phyloP scores from a whole-genome alignment of 2,888 invertebrate species.

The Dynastes hyllus region DNA sequence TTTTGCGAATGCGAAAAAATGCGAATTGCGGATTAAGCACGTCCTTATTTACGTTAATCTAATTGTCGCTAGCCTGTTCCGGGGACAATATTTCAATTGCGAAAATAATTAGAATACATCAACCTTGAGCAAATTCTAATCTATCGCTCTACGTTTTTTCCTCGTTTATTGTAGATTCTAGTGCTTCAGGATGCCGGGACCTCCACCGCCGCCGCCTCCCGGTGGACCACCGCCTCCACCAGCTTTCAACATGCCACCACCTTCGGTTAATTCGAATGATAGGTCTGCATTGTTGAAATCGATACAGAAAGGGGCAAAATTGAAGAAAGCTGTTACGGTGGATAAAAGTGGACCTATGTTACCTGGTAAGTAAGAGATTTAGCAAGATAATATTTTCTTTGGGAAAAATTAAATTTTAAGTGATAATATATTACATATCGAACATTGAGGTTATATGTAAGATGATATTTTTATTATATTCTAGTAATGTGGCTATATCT shows the following conservation, averaged over 20 bases:
- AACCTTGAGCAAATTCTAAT: constrained; percentile 41
- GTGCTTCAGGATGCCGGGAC: constrained; percentile 69
- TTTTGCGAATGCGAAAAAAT: not conserved
- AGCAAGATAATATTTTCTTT: too few species aligned
- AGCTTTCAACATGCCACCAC: constrained; percentile 75
- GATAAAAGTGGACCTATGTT: constrained; percentile 91
- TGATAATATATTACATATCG: too few species aligned
- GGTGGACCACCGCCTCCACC: constrained; percentile 79
- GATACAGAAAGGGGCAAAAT: constrained; percentile 85
- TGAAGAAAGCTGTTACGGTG: constrained; percentile 91
- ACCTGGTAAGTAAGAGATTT: constrained; percentile 74
- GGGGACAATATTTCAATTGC: not conserved
- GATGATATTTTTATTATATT: too few species aligned
- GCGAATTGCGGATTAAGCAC: not conserved
- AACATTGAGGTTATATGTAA: too few species aligned
- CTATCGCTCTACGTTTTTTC: not conserved
- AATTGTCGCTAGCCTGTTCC: constrained; percentile 6
- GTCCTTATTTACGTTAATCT: constrained; percentile 13
- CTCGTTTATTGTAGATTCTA: constrained; percentile 25
- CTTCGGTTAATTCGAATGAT: constrained; percentile 73
- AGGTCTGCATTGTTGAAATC: constrained; percentile 85
- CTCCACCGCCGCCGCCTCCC: constrained; percentile 80
- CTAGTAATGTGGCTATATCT: too few species aligned
- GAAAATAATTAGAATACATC: constrained; percentile 17
- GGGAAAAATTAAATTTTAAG: too few species aligned